Base-by-base conservation (phyloP, 2,113 vertebrate genomes). In the Typhlomys cinereus region DNA sequence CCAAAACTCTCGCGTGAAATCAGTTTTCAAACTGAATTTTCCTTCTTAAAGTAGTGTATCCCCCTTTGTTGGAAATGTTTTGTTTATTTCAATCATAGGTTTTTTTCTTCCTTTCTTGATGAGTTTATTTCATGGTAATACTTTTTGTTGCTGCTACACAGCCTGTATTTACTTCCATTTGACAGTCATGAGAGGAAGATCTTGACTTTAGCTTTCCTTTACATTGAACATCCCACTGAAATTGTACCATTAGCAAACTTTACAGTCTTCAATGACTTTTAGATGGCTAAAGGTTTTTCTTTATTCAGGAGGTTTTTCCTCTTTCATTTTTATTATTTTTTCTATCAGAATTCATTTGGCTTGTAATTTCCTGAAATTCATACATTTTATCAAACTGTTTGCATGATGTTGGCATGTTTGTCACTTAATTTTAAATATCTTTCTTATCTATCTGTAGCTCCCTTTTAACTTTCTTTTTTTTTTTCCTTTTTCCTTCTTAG, bases 401-500 rank as follows among this genome's bases (percentile, higher is more conserved):
- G 2, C 29, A 71, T 89, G 29, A 73, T 57, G 2, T 82, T 64
- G n/a, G 23, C 21, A 36, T 83, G 66, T 62, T 88, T 39, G 23
- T 83, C 7, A 50, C 23, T 94, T 71, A 86, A 59, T 76, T 88
- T 67, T 52, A 46, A 76, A 78, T 92, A 9, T 39, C 29, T 91
- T 78, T 79, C 0, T 80, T 91, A 6, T 81, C 78, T 94, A 6
- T 88, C 83, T 93, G 59, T 59, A 50, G 82, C 5, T 54, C 44
- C n/a, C 23, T 61, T 78, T 70, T 90, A 23, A 23, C 52, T 93
- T 83, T 93, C 6, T 3, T 20, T 44, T 3, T 34, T 31, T 14
- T 85, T 62, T 74, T 70, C 27, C 4, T 67, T 7, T 73, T 92
- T 70, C 62, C 31, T 39, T 59, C 4, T 85, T 73, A 54, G 4